Evolutionary conservation across 2,113 vertebrate species (phyloP).

Genomic region (Danionella cerebrum): DNA sequence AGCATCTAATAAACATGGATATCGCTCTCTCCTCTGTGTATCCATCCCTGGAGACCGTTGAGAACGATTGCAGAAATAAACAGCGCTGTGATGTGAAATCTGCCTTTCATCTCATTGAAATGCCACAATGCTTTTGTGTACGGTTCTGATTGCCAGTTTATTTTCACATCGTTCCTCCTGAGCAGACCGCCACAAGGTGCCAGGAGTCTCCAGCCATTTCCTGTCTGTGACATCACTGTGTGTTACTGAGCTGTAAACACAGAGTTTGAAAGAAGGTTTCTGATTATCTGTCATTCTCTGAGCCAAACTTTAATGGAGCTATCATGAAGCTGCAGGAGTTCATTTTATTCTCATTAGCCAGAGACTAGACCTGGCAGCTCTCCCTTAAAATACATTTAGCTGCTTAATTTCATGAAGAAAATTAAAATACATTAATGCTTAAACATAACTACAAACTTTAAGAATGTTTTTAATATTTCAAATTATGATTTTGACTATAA

Average conservation of each 20-base stretch:
- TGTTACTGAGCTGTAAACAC: conserved; percentile 61
- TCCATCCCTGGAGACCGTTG: too few species aligned
- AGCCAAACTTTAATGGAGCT: conserved; percentile 2
- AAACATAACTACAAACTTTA: too few species aligned
- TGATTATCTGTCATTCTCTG: conserved; percentile 14
- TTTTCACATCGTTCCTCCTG: conserved; percentile 78
- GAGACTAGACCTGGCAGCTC: background rate
- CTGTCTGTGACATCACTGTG: conserved; percentile 87
- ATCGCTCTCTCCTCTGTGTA: conserved; percentile 88
- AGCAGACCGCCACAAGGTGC: conserved; percentile 76
- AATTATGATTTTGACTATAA: too few species aligned
- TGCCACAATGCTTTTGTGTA: conserved; percentile 92
- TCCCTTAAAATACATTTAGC: too few species aligned
- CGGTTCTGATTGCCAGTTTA: conserved; percentile 95
- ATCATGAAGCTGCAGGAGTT: background rate
- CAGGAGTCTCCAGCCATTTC: conserved; percentile 73
- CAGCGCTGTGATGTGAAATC: conserved; percentile 81
- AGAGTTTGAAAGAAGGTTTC: conserved; percentile 20
- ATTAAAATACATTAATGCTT: too few species aligned
- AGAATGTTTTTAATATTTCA: too few species aligned
- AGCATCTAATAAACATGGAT: conserved; percentile 56
- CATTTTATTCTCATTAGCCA: background rate
- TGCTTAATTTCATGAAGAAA: too few species aligned
- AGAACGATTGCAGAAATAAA: conserved; percentile 98
- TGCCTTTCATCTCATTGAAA: conserved; percentile 92